Base-by-base conservation (phyloP, 2,113 vertebrate genomes). In the Callipepla californica region DNA sequence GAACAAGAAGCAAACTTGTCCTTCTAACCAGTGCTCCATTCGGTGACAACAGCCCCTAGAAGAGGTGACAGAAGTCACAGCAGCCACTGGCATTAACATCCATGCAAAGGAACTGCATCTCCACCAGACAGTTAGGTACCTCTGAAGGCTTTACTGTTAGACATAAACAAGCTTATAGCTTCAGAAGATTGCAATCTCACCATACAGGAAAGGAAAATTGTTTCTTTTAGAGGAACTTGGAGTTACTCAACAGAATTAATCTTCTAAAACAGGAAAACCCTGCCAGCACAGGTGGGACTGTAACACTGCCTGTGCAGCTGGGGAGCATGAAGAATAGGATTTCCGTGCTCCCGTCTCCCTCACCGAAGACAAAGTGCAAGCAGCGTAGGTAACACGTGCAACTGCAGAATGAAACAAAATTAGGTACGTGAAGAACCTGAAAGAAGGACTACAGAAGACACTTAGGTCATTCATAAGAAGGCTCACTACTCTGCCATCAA, bases 221-320 rank as follows among this genome's bases (percentile, higher is more conserved):
- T 92, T 96, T 92, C 30, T 94, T 85, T 82, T 55, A 93, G 86
- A 94, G 92, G 92, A 96, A 96, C 91, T 92, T 55, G 28, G 51
- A 81, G 36, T 92, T 96, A 58, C 91, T 91, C 89, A 95, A 96
- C 50, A 57, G 47, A 94, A 96, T 92, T 87, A 81, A 94, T 94
- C 92, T 90, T 84, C 88, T 92, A 14, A 65, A 90, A 42, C 89
- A 96, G 95, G 95, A 96, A 96, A 91, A 86, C 74, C 91, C 83
- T 73, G 58, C 80, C 83, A 90, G 3, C 80, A 81, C 89, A 96
- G 96, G 95, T 96, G 95, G 85, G 92, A 77, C 61, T 44, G 3
- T 28, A 75, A 85, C 20, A 65, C 4, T 58, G 84, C 13, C 82
- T 62, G 19, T 40, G 80, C 91, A 96, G 92, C 94, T 93, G 95